A percentile compares a stretch with the other conserved stretches of the same genome.
Conservation (phyloP, 2,888 invertebrate genomes). For the Acrobeloides nanus region DNA sequence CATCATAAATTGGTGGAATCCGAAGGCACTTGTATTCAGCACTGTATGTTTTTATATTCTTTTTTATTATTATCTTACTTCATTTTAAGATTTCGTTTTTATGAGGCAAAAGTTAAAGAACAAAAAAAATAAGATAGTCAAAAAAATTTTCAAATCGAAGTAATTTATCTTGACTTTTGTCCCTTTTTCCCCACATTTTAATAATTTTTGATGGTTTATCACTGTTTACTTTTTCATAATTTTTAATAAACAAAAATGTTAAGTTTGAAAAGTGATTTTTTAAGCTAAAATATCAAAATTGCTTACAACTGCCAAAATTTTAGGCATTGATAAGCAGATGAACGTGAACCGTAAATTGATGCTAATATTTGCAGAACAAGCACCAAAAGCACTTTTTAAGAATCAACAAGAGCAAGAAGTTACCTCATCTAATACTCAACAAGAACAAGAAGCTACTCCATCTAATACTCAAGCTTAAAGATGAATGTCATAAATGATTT, state of each 20-base stretch:
- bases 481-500: no score
- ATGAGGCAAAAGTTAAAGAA: neutral
- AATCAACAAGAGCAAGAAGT: slow-evolving; percentile 19
- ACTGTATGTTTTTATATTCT: slow-evolving; percentile 29
- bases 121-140: neutral
- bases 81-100: slow-evolving; percentile 1
- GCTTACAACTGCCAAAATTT: slow-evolving; percentile 9
- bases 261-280: neutral
- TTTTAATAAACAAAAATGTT: neutral
- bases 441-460: no score
- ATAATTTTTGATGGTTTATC: neutral
- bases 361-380: slow-evolving; percentile 44
- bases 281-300: neutral
- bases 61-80: no score
- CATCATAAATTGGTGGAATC: slow-evolving; percentile 21
- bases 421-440: no score
- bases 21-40: slow-evolving; percentile 34
- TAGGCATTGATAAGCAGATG: slow-evolving; percentile 50
- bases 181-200: neutral
- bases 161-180: neutral
- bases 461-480: no score
- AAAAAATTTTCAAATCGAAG: no score
- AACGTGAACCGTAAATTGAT: slow-evolving; percentile 46
- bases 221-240: neutral
- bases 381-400: slow-evolving; percentile 41